phyloP scores from a whole-genome alignment of 2,113 vertebrate species.

The Serinus canaria region DNA sequence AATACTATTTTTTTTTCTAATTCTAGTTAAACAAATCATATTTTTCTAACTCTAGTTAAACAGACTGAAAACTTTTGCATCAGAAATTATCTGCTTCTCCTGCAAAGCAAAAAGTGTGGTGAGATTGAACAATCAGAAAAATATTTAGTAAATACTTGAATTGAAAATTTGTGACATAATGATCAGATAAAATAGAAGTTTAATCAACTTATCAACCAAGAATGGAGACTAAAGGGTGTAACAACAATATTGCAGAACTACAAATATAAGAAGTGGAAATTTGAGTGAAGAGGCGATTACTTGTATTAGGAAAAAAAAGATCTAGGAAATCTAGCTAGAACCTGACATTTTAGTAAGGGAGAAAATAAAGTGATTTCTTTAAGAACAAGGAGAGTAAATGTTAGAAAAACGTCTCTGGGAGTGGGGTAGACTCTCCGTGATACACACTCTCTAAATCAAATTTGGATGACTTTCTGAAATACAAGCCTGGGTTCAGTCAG shows the following conservation, averaged over 20 bases:
- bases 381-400: background rate
- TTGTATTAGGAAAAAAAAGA: background rate
- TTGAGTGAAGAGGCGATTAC: background rate
- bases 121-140: background rate
- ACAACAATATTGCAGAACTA: background rate
- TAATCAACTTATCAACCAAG: background rate
- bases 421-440: background rate
- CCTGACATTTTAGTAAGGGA: background rate
- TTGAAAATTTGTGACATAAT: background rate
- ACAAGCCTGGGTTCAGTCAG: background rate
- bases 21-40: background rate
- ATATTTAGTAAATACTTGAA: background rate
- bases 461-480: slow-evolving; percentile 1
- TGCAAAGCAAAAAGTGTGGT: background rate
- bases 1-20: background rate
- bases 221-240: background rate
- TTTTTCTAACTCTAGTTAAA: background rate
- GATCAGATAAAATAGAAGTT: background rate
- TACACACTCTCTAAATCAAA: background rate
- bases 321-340: background rate
- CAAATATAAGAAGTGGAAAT: background rate
- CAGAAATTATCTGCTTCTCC: background rate
- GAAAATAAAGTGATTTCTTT: background rate
- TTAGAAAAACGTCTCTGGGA: background rate
- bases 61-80: background rate